phyloP scores from a whole-genome alignment of 2,113 vertebrate species.

The Laterallus jamaicensis region DNA sequence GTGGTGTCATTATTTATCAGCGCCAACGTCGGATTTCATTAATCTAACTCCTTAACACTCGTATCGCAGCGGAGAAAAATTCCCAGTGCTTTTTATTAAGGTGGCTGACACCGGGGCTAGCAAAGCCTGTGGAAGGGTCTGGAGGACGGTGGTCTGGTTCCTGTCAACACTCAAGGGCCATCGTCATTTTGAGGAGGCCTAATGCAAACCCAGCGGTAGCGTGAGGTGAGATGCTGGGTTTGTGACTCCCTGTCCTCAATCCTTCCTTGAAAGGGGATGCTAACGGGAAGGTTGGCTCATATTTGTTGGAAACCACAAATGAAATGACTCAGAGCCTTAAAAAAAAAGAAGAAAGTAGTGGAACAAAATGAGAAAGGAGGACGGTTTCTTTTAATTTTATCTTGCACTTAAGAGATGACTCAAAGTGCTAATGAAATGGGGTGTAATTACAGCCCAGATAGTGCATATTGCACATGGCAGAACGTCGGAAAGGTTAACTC shows the following conservation, averaged over 20 bases:
- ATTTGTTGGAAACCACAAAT: neutral
- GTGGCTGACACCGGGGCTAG: neutral
- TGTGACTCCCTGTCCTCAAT: neutral
- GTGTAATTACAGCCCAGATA: constrained; percentile 23
- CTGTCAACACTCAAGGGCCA: constrained; percentile 24
- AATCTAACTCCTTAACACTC: constrained; percentile 35
- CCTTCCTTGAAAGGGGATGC: neutral
- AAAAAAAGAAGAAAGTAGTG: neutral
- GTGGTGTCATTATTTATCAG: constrained; percentile 65
- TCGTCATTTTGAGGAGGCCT: neutral
- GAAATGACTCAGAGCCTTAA: neutral
- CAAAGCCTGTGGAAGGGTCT: neutral
- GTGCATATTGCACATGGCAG: neutral
- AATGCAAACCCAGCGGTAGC: constrained; percentile 16
- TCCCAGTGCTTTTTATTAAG: neutral
- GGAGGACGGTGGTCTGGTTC: neutral
- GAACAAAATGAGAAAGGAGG: neutral
- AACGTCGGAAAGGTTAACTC: constrained; percentile 29
- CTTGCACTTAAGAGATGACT: neutral
- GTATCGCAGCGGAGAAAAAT: neutral
- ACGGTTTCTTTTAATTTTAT: constrained; percentile 16
- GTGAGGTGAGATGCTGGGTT: neutral
- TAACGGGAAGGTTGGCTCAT: neutral
- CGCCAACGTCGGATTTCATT: constrained; percentile 54
- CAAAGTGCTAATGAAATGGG: constrained; percentile 1